Evolutionary conservation across 2,113 vertebrate genomes (phyloP).

Genomic region (Cyprinodon variegatus): DNA sequence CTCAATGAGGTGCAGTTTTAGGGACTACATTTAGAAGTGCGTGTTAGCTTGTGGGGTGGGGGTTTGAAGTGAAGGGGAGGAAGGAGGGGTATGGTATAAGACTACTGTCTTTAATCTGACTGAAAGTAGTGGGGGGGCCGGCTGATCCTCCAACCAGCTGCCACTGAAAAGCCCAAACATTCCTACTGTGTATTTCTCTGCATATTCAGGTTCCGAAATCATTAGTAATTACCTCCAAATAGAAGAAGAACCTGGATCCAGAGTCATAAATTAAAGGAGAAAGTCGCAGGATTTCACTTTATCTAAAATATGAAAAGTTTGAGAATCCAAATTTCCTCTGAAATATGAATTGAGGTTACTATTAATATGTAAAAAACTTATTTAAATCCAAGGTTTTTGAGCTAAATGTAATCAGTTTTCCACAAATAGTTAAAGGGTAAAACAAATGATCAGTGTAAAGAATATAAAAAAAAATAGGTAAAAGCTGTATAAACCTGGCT

Average conservation of each 20-base stretch:
- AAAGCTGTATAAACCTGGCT: no score
- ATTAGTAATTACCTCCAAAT: slow-evolving; percentile 9
- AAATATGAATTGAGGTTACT: neutral
- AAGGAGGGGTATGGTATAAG: slow-evolving; percentile 39
- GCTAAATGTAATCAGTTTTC: neutral
- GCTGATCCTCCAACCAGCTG: slow-evolving; percentile 74
- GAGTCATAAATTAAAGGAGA: neutral
- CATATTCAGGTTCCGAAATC: slow-evolving; percentile 6
- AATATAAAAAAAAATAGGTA: no score
- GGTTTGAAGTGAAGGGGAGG: slow-evolving; percentile 9
- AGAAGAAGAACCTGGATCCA: neutral
- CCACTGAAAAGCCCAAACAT: slow-evolving; percentile 29
- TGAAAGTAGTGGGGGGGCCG: slow-evolving; percentile 39
- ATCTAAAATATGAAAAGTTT: neutral
- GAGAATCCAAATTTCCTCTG: neutral
- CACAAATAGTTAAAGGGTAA: neutral
- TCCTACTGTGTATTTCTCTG: slow-evolving; percentile 12
- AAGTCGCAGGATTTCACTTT: neutral
- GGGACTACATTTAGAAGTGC: slow-evolving; percentile 54
- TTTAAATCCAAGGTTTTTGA: neutral
- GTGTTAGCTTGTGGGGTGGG: slow-evolving; percentile 22
- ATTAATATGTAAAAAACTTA: no score
- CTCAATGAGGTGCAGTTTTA: slow-evolving; percentile 67
- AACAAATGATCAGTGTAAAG: no score
- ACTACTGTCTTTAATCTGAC: slow-evolving; percentile 61